Evolutionary conservation across 1,140 invertebrate species (phyloP), one percentile per base, ranked within the genome.

Genomic region (Habropoda laboriosa): DNA sequence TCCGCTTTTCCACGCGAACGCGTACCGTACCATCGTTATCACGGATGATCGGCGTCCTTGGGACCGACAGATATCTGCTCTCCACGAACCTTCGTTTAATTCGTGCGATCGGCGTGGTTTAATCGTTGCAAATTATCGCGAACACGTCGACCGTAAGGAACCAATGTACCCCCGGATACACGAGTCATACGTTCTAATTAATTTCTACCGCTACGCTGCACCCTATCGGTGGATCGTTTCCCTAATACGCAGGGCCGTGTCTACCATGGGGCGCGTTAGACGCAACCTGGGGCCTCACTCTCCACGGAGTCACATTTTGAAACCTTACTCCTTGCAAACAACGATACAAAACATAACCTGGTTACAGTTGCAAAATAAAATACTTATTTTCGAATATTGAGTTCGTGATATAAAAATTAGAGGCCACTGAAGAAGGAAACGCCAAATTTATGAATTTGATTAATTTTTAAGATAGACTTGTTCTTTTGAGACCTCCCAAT

Each of bases 11-110:
- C 57, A 27, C 71, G 42, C 30, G 71, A 38, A 38, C 53, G 70
- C 16, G 12, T 72, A 32, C 32, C 70, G 42, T 13, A 21, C 21
- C 42, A n/a, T 49, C 71, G 57, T 51, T 74, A 64, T 74, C 45
- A n/a, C 58, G 72, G 30, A 38, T 63, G 57, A 74, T 58, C 35
- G 24, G 12, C 18, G 67, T 27, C 38, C 38, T 58, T 58, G 27
- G 51, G 12, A 45, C 4, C 18, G 18, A 0, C 16, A 18, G 68
- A 45, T 72, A 58, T 42, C 18, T 1, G 8, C 12, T 32, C 27
- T 42, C 27, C 27, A 35, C 63, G 63, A 38, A 57, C 49, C 61
- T 76, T 42, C 49, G 45, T 64, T 75, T 64, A 66, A 75, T 66
- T 64, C 35, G 49, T 5, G 60, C 18, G 42, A 75, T 75, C 38